A percentile compares a stretch with the other conserved stretches of the same genome.
Conservation (phyloP, 2,888 invertebrate species). For the Agrotis segetum region DNA sequence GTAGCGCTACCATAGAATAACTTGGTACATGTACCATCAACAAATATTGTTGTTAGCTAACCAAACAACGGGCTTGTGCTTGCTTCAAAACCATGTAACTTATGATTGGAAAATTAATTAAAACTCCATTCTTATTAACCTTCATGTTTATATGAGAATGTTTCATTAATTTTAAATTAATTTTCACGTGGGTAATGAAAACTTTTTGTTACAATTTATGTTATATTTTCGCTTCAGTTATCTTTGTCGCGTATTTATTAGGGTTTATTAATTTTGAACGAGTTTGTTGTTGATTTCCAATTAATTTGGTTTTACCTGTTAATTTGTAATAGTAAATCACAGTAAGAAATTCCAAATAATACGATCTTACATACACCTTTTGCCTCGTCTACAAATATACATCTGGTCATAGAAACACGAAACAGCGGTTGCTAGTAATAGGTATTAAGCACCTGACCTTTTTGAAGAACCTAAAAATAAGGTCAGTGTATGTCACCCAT, state of each 20-base stretch:
- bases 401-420: no score
- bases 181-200: slow-evolving; percentile 32
- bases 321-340: slow-evolving; percentile 5
- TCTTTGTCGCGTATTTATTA: slow-evolving; percentile 36
- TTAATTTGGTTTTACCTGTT: slow-evolving; percentile 33
- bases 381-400: no score
- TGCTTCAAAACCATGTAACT: slow-evolving; percentile 52
- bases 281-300: slow-evolving; percentile 18
- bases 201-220: slow-evolving; percentile 38
- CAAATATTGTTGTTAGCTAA: slow-evolving; percentile 80
- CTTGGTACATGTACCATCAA: slow-evolving; percentile 67
- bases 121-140: slow-evolving; percentile 63
- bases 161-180: slow-evolving; percentile 58
- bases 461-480: no score
- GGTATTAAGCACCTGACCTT: no score
- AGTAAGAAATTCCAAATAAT: no score
- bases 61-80: slow-evolving; percentile 71
- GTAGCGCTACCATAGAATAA: slow-evolving; percentile 68
- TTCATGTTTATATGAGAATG: slow-evolving; percentile 49
- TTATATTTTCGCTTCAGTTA: slow-evolving; percentile 28
- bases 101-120: slow-evolving; percentile 76
- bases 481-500: no score
- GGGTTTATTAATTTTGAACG: slow-evolving; percentile 41
- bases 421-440: no score
- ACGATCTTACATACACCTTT: no score